Conservation (phyloP, 1,140 invertebrate genomes). For the Camponotus pennsylvanicus region DNA sequence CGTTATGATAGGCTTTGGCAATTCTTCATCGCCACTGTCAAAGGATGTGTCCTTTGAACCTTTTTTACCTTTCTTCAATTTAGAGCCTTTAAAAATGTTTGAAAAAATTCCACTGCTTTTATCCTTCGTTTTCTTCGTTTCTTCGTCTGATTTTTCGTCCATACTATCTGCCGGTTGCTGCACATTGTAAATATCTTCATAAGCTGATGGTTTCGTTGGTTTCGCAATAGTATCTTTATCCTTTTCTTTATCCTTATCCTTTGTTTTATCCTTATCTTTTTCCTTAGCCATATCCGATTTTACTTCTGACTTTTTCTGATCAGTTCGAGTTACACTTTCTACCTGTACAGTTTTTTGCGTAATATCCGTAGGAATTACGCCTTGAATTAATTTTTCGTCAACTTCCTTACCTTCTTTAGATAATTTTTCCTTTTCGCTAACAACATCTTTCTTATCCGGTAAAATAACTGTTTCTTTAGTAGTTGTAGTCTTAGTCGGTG, state of each 20-base stretch:
- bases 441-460: slow-evolving; percentile 61
- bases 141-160: slow-evolving; percentile 77
- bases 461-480: slow-evolving; percentile 63
- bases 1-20: slow-evolving; percentile 40
- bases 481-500: slow-evolving; percentile 62
- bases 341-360: slow-evolving; percentile 15
- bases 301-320: slow-evolving; percentile 42
- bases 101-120: slow-evolving; percentile 81
- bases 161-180: slow-evolving; percentile 67
- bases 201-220: slow-evolving; percentile 64
- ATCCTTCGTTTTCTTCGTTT: slow-evolving; percentile 81
- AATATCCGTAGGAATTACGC: not conserved
- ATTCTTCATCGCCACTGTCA: slow-evolving; percentile 79
- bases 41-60: slow-evolving; percentile 81
- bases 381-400: slow-evolving; percentile 72
- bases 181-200: slow-evolving; percentile 79
- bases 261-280: slow-evolving; percentile 37
- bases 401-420: slow-evolving; percentile 80
- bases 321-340: slow-evolving; percentile 32
- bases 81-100: slow-evolving; percentile 83
- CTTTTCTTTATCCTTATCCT: slow-evolving; percentile 53
- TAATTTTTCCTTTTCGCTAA: slow-evolving; percentile 77
- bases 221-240: slow-evolving; percentile 35
- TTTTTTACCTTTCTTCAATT: slow-evolving; percentile 80
- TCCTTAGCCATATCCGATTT: slow-evolving; percentile 14